A percentile compares a stretch with the other conserved stretches of the same genome.
Evolutionary conservation across 2,888 invertebrate genomes (phyloP).

Genomic region (Rhodophaea formosa): DNA sequence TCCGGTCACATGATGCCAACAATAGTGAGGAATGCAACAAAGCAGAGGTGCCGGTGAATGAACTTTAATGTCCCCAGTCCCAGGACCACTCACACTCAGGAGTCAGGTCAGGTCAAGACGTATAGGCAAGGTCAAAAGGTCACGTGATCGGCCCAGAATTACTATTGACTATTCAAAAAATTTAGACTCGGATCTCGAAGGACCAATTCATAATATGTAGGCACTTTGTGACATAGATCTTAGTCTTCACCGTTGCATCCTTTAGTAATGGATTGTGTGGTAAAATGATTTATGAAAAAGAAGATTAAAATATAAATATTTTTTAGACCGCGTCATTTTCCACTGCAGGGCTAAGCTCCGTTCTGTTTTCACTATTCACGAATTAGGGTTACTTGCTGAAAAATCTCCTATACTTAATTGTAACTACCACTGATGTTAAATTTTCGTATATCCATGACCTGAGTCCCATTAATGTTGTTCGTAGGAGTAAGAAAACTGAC

Average conservation of each 20-base stretch:
- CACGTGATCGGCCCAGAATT: neutral
- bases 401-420: too few species aligned
- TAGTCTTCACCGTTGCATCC: too few species aligned
- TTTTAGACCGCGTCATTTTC: too few species aligned
- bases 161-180: neutral
- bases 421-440: too few species aligned
- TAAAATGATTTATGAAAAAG: too few species aligned
- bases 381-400: too few species aligned
- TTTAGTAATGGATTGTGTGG: neutral
- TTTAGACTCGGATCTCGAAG: neutral
- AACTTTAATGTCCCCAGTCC: conserved; percentile 2
- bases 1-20: conserved; percentile 10
- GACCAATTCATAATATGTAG: neutral
- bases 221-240: neutral
- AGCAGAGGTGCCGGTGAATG: neutral
- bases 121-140: conserved; percentile 6
- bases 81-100: neutral
- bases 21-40: conserved; percentile 10
- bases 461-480: neutral
- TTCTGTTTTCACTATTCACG: too few species aligned
- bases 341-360: too few species aligned
- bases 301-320: too few species aligned
- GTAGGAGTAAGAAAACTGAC: neutral
- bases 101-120: conserved; percentile 9
- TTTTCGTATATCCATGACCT: neutral